Base-by-base conservation (phyloP, 2,113 vertebrate genomes). In the Trichechus manatus region DNA sequence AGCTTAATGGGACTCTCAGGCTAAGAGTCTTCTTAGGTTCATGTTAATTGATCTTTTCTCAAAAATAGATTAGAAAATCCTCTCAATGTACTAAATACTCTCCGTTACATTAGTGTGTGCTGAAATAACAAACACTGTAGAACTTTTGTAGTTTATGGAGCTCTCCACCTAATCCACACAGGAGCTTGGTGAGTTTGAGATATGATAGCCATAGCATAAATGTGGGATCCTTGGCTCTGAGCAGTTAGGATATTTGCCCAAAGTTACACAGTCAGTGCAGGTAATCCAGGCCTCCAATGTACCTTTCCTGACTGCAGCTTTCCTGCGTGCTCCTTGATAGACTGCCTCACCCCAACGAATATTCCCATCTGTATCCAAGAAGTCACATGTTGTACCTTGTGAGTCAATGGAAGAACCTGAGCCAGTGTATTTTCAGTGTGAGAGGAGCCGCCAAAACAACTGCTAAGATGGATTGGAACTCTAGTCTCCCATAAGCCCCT, bases 401-500 rank as follows among this genome's bases (percentile, higher is more conserved):
- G 50, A 61, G 70, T 80, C 74, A 91, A 29, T 31, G 68, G 56
- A 91, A 79, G 82, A 95, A 53, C 31, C 50, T 17, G 29, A 29
- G 31, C 63, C 25, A 6, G 13, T 56, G 29, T 68, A 63, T 80
- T 87, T 94, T 96, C 77, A 86, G 3, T 78, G 47, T 47, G 39
- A 86, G 22, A 36, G 36, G 47, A 72, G 8, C 29, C 68, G 63
- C 70, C 93, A 92, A 94, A 95, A 87, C 33, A 68, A 66, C 89
- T 23, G 75, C 44, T 91, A 59, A 89, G 77, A 83, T 36, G 61
- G 42, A 75, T 31, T 91, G 83, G 83, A 91, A 63, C 42, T 72
- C 68, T 88, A 78, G 64, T 92, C 31, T 93, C 66, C 89, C 74
- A 36, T 50, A 89, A 83, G 95, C 23, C 6, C 86, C 50, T 50